A percentile compares a stretch with the other conserved stretches of the same genome.
phyloP scores from a whole-genome alignment of 2,888 invertebrate species.

The Ypsolopha scabrella region DNA sequence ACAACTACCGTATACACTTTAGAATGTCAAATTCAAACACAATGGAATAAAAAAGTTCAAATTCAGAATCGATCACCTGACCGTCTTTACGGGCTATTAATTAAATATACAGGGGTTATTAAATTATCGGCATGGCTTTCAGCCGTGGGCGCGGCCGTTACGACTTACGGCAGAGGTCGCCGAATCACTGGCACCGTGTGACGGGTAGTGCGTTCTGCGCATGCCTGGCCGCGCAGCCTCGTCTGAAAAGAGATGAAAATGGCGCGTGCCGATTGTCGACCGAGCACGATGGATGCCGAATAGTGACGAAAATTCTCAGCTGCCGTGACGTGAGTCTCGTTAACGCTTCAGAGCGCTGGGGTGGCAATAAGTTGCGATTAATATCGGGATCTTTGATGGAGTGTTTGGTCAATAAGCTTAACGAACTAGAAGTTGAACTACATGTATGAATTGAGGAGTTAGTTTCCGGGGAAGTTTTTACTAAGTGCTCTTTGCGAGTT shows the following conservation, averaged over 20 bases:
- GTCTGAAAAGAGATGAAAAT: constrained; percentile 32
- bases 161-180: constrained; percentile 24
- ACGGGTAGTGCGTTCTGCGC: constrained; percentile 41
- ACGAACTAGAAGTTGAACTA: too few species aligned
- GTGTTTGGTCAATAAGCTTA: background rate
- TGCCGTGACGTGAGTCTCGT: constrained; percentile 40
- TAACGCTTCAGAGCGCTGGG: constrained; percentile 44
- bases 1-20: constrained; percentile 23
- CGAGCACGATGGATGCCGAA: constrained; percentile 7
- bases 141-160: constrained; percentile 31
- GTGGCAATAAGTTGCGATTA: constrained; percentile 53
- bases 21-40: background rate
- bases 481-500: too few species aligned
- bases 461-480: too few species aligned
- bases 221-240: constrained; percentile 55
- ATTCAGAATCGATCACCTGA: background rate
- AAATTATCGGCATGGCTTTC: background rate
- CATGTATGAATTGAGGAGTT: too few species aligned
- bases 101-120: background rate
- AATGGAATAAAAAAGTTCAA: background rate
- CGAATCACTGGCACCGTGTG: constrained; percentile 49
- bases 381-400: background rate
- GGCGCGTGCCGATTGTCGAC: constrained; percentile 31
- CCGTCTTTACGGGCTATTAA: background rate
- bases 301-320: constrained; percentile 41